Percentiles rank a stretch among this genome's conserved stretches.
phyloP scores from a whole-genome alignment of 1,140 invertebrate species.

The Chironomus tepperi region DNA sequence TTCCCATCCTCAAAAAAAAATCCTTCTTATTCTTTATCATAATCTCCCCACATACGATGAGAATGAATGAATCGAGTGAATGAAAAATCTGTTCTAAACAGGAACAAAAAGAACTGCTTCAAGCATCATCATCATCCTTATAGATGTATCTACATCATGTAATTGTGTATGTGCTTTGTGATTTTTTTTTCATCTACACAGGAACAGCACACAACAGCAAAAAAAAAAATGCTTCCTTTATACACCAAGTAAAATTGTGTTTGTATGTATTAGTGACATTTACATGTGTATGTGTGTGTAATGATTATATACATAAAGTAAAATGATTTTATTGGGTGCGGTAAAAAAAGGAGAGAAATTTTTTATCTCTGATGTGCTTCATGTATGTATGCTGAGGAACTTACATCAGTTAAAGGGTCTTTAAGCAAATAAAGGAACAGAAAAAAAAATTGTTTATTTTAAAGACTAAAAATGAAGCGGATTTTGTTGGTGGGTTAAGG shows the following conservation, averaged over 20 bases:
- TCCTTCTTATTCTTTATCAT: too few species aligned
- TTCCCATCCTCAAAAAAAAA: too few species aligned
- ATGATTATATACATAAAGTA: background rate
- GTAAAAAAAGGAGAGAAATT: background rate
- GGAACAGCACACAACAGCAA: background rate
- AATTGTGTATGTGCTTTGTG: too few species aligned
- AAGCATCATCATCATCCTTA: too few species aligned
- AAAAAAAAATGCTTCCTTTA: background rate
- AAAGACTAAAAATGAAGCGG: background rate
- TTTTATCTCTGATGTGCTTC: background rate
- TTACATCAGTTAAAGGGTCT: background rate
- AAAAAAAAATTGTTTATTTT: background rate
- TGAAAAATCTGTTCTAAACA: too few species aligned
- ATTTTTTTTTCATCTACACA: background rate
- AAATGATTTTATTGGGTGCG: constrained; percentile 23
- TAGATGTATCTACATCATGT: too few species aligned
- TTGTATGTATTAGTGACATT: background rate
- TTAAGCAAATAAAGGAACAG: background rate
- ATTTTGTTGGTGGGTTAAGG: background rate
- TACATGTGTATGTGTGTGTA: background rate
- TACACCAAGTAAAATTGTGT: background rate
- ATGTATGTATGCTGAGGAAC: background rate
- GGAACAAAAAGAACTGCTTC: too few species aligned
- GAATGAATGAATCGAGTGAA: too few species aligned
- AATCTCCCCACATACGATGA: too few species aligned